phyloP scores from a whole-genome alignment of 2,888 invertebrate species.

The Cheilosia variabilis region DNA sequence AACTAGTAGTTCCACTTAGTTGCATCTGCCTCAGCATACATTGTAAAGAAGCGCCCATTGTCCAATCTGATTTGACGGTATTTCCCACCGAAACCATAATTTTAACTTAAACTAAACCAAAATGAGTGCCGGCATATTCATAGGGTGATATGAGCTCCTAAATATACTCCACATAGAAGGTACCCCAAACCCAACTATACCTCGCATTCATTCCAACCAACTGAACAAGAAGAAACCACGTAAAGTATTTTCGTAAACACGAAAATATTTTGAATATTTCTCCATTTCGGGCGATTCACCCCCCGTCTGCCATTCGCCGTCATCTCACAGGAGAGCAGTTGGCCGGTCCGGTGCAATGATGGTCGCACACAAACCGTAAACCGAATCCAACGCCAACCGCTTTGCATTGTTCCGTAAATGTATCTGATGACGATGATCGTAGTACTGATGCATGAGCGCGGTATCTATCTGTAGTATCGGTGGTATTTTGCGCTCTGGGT shows the following conservation, averaged over 20 bases:
- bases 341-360: constrained; percentile 34
- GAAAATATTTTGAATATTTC: constrained; percentile 71
- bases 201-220: constrained; percentile 32
- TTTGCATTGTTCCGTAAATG: constrained; percentile 73
- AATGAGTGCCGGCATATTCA: constrained; percentile 33
- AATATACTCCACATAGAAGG: constrained; percentile 34
- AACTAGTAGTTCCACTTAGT: constrained; percentile 29
- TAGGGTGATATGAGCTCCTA: constrained; percentile 49
- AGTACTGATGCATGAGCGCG: constrained; percentile 70
- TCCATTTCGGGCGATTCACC: constrained; percentile 71
- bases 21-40: neutral
- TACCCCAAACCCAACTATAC: constrained; percentile 1
- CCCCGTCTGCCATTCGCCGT: constrained; percentile 65
- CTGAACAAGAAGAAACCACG: constrained; percentile 60
- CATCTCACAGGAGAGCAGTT: constrained; percentile 55
- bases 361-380: constrained; percentile 47
- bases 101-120: constrained; percentile 41
- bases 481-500: constrained; percentile 73
- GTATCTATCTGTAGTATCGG: constrained; percentile 73
- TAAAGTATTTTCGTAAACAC: constrained; percentile 73
- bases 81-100: constrained; percentile 35
- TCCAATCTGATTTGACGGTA: constrained; percentile 9
- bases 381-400: constrained; percentile 29
- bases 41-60: neutral
- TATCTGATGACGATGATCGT: constrained; percentile 71